These are phyloP conservation scores for Sepioteuthis lessoniana DNA, from an alignment of 2,888 invertebrate species.

Conservation along the genomic window DNA sequence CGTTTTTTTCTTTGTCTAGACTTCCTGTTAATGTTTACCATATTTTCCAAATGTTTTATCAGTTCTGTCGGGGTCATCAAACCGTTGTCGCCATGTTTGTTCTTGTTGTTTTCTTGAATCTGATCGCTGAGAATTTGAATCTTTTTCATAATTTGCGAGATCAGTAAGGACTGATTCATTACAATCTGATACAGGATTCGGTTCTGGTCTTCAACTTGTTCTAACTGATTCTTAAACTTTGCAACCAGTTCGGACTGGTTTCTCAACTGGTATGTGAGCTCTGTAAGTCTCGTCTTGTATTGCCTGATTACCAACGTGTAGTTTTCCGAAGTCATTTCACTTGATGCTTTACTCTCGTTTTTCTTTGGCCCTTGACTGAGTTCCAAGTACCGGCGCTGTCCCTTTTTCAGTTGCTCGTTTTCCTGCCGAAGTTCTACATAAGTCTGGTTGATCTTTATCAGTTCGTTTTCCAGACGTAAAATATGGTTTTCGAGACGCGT, in stretches of 20 bases:
- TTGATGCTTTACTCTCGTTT: not conserved
- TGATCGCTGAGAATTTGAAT: slow-evolving; percentile 61
- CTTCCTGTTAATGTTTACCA: slow-evolving; percentile 47
- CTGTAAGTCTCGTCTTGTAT: slow-evolving; percentile 62
- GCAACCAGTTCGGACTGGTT: slow-evolving; percentile 61
- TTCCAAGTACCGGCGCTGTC: slow-evolving; percentile 61
- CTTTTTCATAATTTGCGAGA: slow-evolving; percentile 64
- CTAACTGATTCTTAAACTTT: slow-evolving; percentile 57
- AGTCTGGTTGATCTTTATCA: slow-evolving; percentile 65
- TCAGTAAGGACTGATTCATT: slow-evolving; percentile 65
- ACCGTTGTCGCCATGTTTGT: slow-evolving; percentile 51
- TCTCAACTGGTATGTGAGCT: slow-evolving; percentile 59
- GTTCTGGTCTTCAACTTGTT: slow-evolving; percentile 65
- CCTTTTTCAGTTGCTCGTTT: slow-evolving; percentile 59
- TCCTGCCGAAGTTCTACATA: slow-evolving; percentile 61
- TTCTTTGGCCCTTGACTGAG: slow-evolving; percentile 53
- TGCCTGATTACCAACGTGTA: slow-evolving; percentile 59
- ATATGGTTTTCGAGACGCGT: slow-evolving; percentile 68
- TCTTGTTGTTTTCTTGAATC: slow-evolving; percentile 55
- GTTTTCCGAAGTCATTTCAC: not conserved
- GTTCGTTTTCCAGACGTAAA: slow-evolving; percentile 67
- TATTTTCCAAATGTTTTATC: slow-evolving; percentile 53
- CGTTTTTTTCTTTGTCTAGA: not conserved
- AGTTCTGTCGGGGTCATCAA: slow-evolving; percentile 52
- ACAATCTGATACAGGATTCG: slow-evolving; percentile 63